A percentile compares a stretch with the other conserved stretches of the same genome.
phyloP scores from a whole-genome alignment of 2,888 invertebrate species.

The Hypomecis atomaria region DNA sequence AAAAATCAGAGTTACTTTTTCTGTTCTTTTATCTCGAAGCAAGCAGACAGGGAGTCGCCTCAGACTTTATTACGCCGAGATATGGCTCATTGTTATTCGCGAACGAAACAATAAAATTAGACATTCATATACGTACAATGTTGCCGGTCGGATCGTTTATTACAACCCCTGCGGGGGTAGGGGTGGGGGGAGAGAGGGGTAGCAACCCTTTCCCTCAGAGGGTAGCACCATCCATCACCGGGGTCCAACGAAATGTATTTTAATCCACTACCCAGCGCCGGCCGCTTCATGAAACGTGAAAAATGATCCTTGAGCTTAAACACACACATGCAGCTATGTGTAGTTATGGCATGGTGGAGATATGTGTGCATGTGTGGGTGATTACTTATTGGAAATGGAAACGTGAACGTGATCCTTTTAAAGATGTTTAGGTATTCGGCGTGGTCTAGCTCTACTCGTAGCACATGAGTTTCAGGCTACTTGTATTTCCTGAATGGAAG shows the following conservation, averaged over 20 bases:
- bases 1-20: conserved; percentile 13
- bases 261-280: conserved; percentile 79
- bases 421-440: conserved; percentile 32
- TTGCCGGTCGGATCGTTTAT: conserved; percentile 55
- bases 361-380: conserved; percentile 20
- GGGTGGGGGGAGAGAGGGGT: conserved; percentile 37
- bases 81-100: conserved; percentile 34
- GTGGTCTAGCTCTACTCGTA: conserved; percentile 28
- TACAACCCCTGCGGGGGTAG: conserved; percentile 34
- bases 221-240: conserved; percentile 73
- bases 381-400: conserved; percentile 27
- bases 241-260: conserved; percentile 81
- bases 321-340: conserved; percentile 12
- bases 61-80: conserved; percentile 28
- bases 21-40: conserved; percentile 6
- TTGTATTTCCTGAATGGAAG: conserved; percentile 4
- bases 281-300: conserved; percentile 83
- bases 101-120: conserved; percentile 54
- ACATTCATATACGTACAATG: conserved; percentile 61
- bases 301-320: conserved; percentile 73
- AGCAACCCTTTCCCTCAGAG: conserved; percentile 72
- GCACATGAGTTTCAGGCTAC: conserved; percentile 6
- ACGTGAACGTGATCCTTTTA: conserved; percentile 28
- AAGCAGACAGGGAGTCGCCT: conserved; percentile 38
- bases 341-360: background rate